Evolutionary conservation across 1,140 invertebrate species (phyloP).

Genomic region (Panagrolaimus sp.): DNA sequence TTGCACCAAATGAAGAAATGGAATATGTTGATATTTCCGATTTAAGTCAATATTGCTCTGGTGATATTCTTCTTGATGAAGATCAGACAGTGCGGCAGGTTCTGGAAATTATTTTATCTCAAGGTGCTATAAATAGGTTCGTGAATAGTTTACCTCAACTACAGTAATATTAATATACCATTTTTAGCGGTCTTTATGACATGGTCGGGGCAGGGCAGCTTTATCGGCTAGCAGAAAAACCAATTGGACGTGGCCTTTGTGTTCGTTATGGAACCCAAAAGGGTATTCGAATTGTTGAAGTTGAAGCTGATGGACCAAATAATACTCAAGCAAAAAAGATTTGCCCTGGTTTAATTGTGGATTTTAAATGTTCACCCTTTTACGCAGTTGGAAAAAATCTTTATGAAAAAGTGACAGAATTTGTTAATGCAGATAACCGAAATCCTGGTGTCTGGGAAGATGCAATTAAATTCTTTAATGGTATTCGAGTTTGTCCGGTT

Average conservation of each 20-base stretch:
- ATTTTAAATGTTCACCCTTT: neutral
- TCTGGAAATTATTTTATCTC: slow-evolving; percentile 9
- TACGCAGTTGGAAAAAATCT: neutral
- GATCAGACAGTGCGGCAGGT: slow-evolving; percentile 4
- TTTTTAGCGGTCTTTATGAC: neutral
- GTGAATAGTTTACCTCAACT: neutral
- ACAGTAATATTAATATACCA: neutral
- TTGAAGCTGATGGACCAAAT: neutral
- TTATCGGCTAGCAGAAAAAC: neutral
- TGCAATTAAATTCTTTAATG: neutral
- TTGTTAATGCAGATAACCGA: neutral
- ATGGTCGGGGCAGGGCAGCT: neutral
- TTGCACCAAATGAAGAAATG: neutral
- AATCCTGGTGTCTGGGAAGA: neutral
- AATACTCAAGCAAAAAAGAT: neutral
- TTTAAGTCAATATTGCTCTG: neutral
- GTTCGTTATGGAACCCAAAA: neutral
- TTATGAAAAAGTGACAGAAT: neutral
- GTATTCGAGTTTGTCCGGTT: neutral
- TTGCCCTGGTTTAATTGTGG: neutral
- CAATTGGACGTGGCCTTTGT: neutral
- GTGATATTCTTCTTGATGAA: neutral
- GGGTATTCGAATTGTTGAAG: neutral
- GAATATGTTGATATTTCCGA: neutral
- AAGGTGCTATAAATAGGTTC: neutral